phyloP scores from a whole-genome alignment of 2,797 vertebrate species.

The Pelodytes ibericus region DNA sequence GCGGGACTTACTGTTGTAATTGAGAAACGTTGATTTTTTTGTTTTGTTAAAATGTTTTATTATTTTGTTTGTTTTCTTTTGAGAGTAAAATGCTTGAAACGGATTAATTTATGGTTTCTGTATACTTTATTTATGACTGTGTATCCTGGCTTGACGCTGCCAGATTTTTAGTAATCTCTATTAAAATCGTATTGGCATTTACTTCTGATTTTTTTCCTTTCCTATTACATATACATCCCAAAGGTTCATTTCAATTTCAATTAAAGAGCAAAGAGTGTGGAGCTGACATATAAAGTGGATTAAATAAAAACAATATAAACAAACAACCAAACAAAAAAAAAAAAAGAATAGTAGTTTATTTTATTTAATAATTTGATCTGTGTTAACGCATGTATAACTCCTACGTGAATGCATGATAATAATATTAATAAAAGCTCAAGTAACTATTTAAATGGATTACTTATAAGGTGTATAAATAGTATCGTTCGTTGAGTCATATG shows the following conservation, averaged over 20 bases:
- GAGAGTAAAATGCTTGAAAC: slow-evolving; percentile 80
- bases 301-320: no score
- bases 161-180: slow-evolving; percentile 78
- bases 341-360: no score
- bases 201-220: slow-evolving; percentile 8
- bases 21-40: slow-evolving; percentile 74
- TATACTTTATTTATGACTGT: slow-evolving; percentile 98
- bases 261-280: neutral
- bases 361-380: no score
- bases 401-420: no score
- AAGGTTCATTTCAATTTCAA: slow-evolving; percentile 12
- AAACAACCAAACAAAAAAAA: no score
- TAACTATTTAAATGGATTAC: neutral
- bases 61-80: slow-evolving; percentile 48
- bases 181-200: slow-evolving; percentile 46
- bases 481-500: neutral
- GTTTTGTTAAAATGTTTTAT: slow-evolving; percentile 40
- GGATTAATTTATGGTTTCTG: slow-evolving; percentile 89
- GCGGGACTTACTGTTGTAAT: slow-evolving; percentile 73
- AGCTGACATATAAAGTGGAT: no score
- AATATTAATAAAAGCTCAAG: neutral
- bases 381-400: no score
- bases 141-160: slow-evolving; percentile 87
- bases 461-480: neutral
- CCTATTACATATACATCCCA: neutral